Base-by-base conservation (phyloP, 2,113 vertebrate species). In the Ellobius talpinus region DNA sequence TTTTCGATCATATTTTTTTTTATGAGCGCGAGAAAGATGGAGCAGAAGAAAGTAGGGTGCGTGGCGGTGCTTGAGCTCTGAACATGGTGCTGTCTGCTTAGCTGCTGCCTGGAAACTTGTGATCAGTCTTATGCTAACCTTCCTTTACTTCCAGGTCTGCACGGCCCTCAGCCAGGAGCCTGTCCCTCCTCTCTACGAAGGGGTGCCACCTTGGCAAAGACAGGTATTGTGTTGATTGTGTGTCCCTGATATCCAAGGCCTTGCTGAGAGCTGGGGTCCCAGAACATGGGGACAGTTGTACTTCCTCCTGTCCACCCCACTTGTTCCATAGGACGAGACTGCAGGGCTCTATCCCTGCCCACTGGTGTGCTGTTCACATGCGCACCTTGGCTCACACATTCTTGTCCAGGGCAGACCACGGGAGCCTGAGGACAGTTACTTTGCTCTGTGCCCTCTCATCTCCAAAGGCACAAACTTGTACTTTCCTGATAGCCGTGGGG, bases 311-410 rank as follows among this genome's bases (percentile, higher is more conserved):
- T 55, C 70, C 21, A 21, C 29, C 19, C 26, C 16, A 42, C 52
- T 42, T 19, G 4, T 26, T 33, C 14, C 0, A 3, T 21, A 84
- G 52, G 70, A 42, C 24, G 31, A 45, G 58, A 26, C 42, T 23
- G 3, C 10, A 1, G 17, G 33, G 33, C 73, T 78, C 74, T 55
- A 9, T 36, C 21, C 92, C 19, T 16, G 36, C 21, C 61, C 7
- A 0, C 47, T 5, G 2, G 26, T 12, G 10, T 10, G 6, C 58
- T 0, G 1, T 17, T 65, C 39, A 66, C 39, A 33, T 16, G 26
- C 39, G 31, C 16, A 19, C 16, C 26, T 45, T 63, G 39, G 26
- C 84, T 66, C 84, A 86, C 1, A 17, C n/a, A 23, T 42, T 45
- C 39, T 11, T 26, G 50, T 70, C 23, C 45, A 65, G 81, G 58